phyloP scores from a whole-genome alignment of 2,797 vertebrate genomes.

The Poeciliopsis presidionis region DNA sequence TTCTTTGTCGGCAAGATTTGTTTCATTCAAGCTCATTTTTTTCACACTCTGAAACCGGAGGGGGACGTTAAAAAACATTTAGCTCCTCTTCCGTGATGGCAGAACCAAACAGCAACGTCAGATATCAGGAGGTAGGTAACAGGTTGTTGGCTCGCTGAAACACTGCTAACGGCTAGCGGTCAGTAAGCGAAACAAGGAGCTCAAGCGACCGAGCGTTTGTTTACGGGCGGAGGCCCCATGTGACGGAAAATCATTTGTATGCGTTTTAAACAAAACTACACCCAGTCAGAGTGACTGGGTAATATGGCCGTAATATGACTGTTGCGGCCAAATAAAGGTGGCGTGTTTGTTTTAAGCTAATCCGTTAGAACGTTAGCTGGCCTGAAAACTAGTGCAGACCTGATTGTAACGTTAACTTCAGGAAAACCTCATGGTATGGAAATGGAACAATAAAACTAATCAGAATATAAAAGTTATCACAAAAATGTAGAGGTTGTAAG shows the following conservation, averaged over 20 bases:
- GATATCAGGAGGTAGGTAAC: conserved; percentile 78
- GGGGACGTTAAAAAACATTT: conserved; percentile 19
- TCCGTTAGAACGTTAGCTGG: conserved; percentile 11
- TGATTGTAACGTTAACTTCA: not conserved
- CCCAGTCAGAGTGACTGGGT: not conserved
- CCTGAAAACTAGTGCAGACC: not conserved
- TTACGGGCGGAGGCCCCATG: conserved; percentile 11
- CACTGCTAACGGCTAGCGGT: conserved; percentile 35
- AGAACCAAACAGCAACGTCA: conserved; percentile 75
- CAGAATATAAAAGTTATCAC: not conserved
- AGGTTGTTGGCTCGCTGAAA: conserved; percentile 5
- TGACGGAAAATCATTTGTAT: fast-evolving
- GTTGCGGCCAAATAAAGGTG: not conserved
- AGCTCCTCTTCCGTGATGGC: conserved; percentile 65
- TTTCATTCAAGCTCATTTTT: not conserved
- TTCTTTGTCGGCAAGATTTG: conserved; percentile 20
- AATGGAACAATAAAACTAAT: not conserved
- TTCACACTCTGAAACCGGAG: conserved; percentile 7
- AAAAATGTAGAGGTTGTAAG: not conserved
- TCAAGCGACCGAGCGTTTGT: conserved; percentile 26
- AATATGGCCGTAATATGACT: not conserved
- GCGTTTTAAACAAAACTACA: fast-evolving
- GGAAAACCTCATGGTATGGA: not conserved
- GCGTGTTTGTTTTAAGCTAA: conserved; percentile 9
- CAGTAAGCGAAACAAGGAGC: conserved; percentile 6